phyloP scores from a whole-genome alignment of 2,888 invertebrate species.

The Mythimna pallens region DNA sequence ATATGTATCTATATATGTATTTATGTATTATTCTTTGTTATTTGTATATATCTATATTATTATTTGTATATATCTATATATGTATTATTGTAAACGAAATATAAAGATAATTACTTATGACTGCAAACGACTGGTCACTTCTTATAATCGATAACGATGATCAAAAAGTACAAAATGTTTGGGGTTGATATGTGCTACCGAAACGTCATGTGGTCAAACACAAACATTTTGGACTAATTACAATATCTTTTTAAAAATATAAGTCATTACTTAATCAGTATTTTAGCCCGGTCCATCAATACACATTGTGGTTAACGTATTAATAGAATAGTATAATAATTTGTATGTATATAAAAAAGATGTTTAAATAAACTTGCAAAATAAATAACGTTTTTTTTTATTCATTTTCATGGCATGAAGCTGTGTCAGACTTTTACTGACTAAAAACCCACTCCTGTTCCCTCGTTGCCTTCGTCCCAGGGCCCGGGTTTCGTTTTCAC shows the following conservation, averaged over 20 bases:
- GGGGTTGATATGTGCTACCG: background rate
- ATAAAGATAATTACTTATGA: background rate
- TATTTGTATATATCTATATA: no score
- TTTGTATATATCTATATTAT: no score
- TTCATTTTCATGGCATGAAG: no score
- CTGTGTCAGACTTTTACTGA: no score
- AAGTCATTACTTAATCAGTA: background rate
- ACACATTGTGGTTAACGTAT: background rate
- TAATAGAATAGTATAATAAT: background rate
- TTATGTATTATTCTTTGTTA: no score
- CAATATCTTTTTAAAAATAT: background rate
- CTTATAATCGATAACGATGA: no score
- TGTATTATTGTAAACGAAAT: no score
- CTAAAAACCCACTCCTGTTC: no score
- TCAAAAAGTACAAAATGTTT: background rate
- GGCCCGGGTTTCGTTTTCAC: no score
- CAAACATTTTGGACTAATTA: background rate
- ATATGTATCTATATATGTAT: no score
- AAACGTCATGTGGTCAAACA: background rate
- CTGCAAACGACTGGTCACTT: no score
- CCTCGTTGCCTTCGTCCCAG: no score
- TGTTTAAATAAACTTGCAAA: constrained; percentile 21
- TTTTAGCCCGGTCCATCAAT: background rate
- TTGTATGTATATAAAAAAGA: background rate
- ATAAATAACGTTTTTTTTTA: background rate